Evolutionary conservation across 2,888 invertebrate genomes (phyloP), one percentile per base, ranked within the genome.

Genomic region (Chorisops tibialis): DNA sequence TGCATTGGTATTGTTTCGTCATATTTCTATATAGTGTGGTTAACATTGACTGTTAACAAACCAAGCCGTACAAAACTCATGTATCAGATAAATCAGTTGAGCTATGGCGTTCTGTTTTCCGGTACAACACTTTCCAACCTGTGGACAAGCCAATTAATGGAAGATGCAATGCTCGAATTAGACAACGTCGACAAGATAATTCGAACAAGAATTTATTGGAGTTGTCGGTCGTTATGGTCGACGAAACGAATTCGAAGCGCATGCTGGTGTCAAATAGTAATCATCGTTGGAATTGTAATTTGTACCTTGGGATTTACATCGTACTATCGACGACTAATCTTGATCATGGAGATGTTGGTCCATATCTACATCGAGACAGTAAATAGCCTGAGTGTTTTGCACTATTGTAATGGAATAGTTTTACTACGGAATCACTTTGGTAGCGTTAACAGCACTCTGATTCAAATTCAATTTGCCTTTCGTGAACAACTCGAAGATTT

Each of bases 341-440:
- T 47, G 4, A 47, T 47, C 19, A 9, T 47, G 14, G 18, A 12
- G 14, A 6, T 47, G 1, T 30, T 58, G 4, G 12, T 47, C 19
- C 30, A 58, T 37, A 47, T 58, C 3, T 58, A 47, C 19, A 45
- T 58, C 19, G 58, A 58, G 22, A 19, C 45, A 16, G 22, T 45
- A 7, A 45, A 61, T 11, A 51, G 51, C 21, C 30, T 38, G 11
- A 22, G 35, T 14, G 45, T 61, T 19, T 51, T 61, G 30, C 37
- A 52, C 22, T 61, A 45, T 24, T 51, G 51, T 24, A 52, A 51
- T 39, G 61, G 61, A 9, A 11, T 61, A 16, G 2, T 61, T 38
- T 38, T 47, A 24, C 11, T 52, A n/a, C 18, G 22, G 19, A 52
- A 52, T 61, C 6, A 43, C 2, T 52, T 52, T 45, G 6, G 50